Evolutionary conservation across 2,797 vertebrate species (phyloP).

Genomic region (Rhincodon typus): DNA sequence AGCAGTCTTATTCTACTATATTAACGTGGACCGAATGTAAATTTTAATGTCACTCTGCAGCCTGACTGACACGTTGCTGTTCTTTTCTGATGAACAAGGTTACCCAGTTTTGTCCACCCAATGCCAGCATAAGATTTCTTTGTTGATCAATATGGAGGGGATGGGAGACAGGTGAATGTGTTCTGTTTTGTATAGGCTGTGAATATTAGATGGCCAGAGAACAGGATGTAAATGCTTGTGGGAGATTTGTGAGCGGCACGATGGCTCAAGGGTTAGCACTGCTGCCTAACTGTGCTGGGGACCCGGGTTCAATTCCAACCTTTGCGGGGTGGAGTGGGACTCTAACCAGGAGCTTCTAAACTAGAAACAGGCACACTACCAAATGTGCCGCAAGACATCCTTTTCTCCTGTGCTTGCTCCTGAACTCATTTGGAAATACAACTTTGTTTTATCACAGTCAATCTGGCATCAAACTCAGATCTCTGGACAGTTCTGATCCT

Average conservation of each 20-base stretch:
- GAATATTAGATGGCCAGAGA: background rate
- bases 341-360: too few species aligned
- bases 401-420: too few species aligned
- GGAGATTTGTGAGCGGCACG: too few species aligned
- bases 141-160: background rate
- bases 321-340: too few species aligned
- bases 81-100: background rate
- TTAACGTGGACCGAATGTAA: background rate
- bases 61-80: background rate
- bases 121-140: background rate
- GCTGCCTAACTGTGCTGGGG: too few species aligned
- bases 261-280: too few species aligned
- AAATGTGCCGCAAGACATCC: too few species aligned
- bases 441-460: background rate
- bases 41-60: background rate
- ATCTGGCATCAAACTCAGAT: background rate
- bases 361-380: too few species aligned
- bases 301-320: too few species aligned
- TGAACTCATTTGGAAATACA: background rate
- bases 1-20: background rate
- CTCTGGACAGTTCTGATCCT: background rate
- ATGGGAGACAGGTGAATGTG: background rate
- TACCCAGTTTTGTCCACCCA: background rate
- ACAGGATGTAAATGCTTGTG: background rate
- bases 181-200: background rate